Conservation (phyloP, 2,888 invertebrate genomes). For the Petrolisthes cinctipes region DNA sequence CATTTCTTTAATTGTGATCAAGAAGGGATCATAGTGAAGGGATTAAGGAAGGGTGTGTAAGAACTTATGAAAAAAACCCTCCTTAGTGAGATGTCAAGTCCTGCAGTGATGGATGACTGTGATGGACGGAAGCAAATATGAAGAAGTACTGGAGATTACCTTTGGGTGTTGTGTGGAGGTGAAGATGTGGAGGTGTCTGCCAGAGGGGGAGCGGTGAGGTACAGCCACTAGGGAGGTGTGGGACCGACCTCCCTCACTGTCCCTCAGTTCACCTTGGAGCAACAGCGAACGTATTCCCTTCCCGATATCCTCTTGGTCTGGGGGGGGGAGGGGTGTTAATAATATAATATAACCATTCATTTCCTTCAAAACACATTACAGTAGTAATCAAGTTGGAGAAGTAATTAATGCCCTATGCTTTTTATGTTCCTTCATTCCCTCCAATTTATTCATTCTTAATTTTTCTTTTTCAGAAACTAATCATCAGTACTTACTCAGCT, state of each 20-base stretch:
- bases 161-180: slow-evolving; percentile 86
- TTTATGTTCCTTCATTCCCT: not conserved
- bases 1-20: no score
- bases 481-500: slow-evolving; percentile 72
- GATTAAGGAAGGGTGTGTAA: no score
- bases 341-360: not conserved
- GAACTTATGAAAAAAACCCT: no score
- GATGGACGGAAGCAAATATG: no score
- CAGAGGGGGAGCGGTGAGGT: slow-evolving; percentile 84
- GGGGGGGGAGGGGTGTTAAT: not conserved
- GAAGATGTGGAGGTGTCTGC: slow-evolving; percentile 86
- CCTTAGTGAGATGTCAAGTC: no score
- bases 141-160: slow-evolving; percentile 70
- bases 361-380: not conserved
- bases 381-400: not conserved
- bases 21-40: no score
- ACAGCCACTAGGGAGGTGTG: slow-evolving; percentile 79
- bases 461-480: not conserved
- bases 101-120: no score
- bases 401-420: not conserved
- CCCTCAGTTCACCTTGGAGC: slow-evolving; percentile 79
- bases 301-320: not conserved
- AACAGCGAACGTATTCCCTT: slow-evolving; percentile 75
- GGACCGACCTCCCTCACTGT: slow-evolving; percentile 78
- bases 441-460: not conserved